Evolutionary conservation across 1,140 invertebrate genomes (phyloP).

Genomic region (Drosophila suzukii): DNA sequence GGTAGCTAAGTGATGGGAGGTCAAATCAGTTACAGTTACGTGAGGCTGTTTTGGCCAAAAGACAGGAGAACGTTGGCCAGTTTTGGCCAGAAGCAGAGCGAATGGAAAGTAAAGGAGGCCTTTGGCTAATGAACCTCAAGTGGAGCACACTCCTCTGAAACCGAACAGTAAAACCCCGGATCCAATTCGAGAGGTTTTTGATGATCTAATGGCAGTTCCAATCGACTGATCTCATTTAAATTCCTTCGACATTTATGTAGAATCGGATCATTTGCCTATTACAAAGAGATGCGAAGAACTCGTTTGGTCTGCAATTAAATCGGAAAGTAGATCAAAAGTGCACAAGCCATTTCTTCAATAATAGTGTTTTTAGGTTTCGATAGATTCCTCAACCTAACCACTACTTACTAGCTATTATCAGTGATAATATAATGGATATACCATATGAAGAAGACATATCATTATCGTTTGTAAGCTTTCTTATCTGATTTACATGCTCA

Average conservation of each 20-base stretch:
- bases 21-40: constrained; percentile 63
- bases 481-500: constrained; percentile 23
- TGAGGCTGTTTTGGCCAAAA: constrained; percentile 38
- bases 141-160: constrained; percentile 26
- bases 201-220: constrained; percentile 43
- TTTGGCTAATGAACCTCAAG: constrained; percentile 53
- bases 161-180: background rate
- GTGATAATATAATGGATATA: background rate
- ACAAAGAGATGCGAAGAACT: background rate
- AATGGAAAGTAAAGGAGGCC: constrained; percentile 47
- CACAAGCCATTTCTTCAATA: background rate
- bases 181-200: constrained; percentile 14
- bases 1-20: constrained; percentile 61
- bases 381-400: background rate
- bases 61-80: constrained; percentile 46
- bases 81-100: constrained; percentile 42
- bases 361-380: background rate
- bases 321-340: background rate
- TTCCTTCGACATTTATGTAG: constrained; percentile 21
- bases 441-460: background rate
- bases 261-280: constrained; percentile 25
- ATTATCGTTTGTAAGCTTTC: background rate
- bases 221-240: constrained; percentile 35
- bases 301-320: constrained; percentile 12
- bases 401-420: background rate